phyloP scores from a whole-genome alignment of 2,113 vertebrate species.

The Odocoileus virginianus region DNA sequence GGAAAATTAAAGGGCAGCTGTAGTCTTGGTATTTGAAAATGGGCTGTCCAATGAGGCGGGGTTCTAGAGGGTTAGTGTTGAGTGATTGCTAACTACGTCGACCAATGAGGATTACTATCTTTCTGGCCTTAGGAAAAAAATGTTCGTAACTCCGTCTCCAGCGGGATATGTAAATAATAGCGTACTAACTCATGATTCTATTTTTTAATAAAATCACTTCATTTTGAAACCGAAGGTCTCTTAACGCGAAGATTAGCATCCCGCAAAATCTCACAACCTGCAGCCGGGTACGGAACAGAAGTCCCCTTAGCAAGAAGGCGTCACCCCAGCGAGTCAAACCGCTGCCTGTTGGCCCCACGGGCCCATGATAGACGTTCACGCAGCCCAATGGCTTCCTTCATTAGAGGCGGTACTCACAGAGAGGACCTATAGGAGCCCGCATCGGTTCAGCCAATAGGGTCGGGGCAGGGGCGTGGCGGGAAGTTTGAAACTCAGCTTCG shows the following conservation, averaged over 20 bases:
- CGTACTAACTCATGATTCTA: neutral
- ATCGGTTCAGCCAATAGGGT: slow-evolving; percentile 44
- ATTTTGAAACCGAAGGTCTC: neutral
- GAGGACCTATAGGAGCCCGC: neutral
- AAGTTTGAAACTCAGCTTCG: slow-evolving; percentile 75
- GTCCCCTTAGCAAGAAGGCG: neutral
- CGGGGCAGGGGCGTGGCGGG: slow-evolving; percentile 64
- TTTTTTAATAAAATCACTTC: neutral
- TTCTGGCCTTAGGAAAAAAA: neutral
- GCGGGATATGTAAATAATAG: neutral
- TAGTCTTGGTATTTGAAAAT: slow-evolving; percentile 29
- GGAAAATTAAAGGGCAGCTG: neutral
- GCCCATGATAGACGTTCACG: neutral
- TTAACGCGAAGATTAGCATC: neutral
- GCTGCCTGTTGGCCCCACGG: neutral
- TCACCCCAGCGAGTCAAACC: neutral
- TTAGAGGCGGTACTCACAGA: neutral
- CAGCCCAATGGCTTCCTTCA: neutral
- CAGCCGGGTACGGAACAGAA: neutral
- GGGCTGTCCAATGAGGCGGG: neutral
- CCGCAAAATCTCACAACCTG: neutral
- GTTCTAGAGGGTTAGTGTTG: neutral
- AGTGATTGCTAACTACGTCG: slow-evolving; percentile 12
- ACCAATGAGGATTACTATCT: neutral
- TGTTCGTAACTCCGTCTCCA: neutral